A percentile compares a stretch with the other conserved stretches of the same genome.
These are phyloP conservation scores for Philonicus albiceps DNA, from an alignment of 2,888 invertebrate species.

Conservation along the genomic window DNA sequence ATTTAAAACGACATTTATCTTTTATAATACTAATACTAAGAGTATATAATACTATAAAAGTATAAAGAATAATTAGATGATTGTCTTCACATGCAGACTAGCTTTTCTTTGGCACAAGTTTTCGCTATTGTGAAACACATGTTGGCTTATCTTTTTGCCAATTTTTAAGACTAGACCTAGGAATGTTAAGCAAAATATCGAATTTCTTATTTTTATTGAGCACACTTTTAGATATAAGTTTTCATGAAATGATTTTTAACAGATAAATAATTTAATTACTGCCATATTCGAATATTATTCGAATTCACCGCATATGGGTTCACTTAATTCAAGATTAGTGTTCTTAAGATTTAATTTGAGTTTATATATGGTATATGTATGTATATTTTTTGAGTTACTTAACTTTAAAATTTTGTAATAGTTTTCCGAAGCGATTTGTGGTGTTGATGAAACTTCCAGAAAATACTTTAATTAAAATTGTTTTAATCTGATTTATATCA, in stretches of 20 bases:
- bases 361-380: too few relatives aligned
- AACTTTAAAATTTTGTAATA: too few relatives aligned
- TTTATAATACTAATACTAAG: too few relatives aligned
- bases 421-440: too few relatives aligned
- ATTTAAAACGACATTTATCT: neutral
- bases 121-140: neutral
- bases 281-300: neutral
- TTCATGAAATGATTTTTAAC: neutral
- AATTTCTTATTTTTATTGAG: neutral
- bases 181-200: neutral
- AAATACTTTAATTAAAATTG: too few relatives aligned
- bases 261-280: neutral
- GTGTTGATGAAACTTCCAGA: too few relatives aligned
- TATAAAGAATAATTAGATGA: neutral
- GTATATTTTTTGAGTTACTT: too few relatives aligned
- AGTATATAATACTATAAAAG: neutral
- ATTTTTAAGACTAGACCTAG: neutral
- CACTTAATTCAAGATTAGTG: neutral
- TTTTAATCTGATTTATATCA: too few relatives aligned
- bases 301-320: neutral
- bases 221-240: neutral
- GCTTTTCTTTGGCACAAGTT: neutral
- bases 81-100: neutral
- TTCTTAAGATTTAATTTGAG: neutral
- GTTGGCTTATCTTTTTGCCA: neutral